These are phyloP conservation scores for Protonemura montana DNA, from an alignment of 2,888 invertebrate genomes.

Conservation along the genomic window DNA sequence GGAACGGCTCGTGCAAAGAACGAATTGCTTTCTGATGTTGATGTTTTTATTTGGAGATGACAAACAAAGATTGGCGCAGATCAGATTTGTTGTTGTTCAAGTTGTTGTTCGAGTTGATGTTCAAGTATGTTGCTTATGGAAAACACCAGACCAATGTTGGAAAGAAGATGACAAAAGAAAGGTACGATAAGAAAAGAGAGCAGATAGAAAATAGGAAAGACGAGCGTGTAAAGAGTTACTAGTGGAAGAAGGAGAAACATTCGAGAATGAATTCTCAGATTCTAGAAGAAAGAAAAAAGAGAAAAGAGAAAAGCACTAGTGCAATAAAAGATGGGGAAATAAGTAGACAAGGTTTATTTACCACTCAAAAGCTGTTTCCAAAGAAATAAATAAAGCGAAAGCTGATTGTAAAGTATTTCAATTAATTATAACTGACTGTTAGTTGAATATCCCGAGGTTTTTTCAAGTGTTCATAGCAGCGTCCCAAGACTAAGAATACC, in stretches of 20 bases:
- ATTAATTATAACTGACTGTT: neutral
- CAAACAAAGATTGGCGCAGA: slow-evolving; percentile 1
- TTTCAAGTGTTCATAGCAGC: neutral
- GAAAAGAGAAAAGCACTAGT: slow-evolving; percentile 16
- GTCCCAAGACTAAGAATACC: slow-evolving; percentile 32
- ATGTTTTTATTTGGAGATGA: slow-evolving; percentile 32
- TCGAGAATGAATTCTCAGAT: slow-evolving; percentile 8
- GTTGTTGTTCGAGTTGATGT: neutral
- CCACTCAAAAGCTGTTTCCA: slow-evolving; percentile 34
- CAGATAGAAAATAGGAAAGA: slow-evolving; percentile 46
- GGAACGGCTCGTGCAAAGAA: too few relatives aligned
- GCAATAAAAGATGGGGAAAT: neutral
- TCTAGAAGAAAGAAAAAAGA: slow-evolving; percentile 14
- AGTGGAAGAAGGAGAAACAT: slow-evolving; percentile 44
- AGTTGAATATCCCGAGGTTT: neutral
- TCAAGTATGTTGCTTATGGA: slow-evolving; percentile 35
- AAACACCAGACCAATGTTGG: slow-evolving; percentile 40
- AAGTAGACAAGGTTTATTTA: slow-evolving; percentile 28
- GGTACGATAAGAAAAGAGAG: slow-evolving; percentile 45
- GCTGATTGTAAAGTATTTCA: neutral
- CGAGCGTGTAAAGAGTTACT: slow-evolving; percentile 45
- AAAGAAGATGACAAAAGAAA: slow-evolving; percentile 45
- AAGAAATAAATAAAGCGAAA: neutral
- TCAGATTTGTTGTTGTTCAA: neutral
- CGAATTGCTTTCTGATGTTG: neutral